Evolutionary conservation across 1,140 invertebrate genomes (phyloP).

Genomic region (Ladona fulva): DNA sequence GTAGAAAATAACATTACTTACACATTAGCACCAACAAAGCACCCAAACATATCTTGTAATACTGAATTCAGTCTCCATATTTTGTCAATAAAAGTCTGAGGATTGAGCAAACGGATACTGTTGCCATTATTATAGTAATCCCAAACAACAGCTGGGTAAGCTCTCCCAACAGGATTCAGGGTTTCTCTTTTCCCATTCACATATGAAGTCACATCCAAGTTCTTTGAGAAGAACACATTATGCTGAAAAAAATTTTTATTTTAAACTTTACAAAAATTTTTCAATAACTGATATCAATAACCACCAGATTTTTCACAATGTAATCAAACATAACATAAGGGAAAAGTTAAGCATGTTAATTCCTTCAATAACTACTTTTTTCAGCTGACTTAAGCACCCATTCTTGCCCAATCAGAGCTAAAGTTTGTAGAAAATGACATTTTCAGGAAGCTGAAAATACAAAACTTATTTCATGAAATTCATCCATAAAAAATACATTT

Average conservation of each 20-base stretch:
- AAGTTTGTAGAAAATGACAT: too few species aligned
- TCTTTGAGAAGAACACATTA: conserved; percentile 69
- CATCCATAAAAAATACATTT: too few species aligned
- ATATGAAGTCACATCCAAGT: conserved; percentile 87
- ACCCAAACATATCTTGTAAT: conserved; percentile 89
- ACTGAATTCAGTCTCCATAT: conserved; percentile 54
- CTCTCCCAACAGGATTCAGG: conserved; percentile 70
- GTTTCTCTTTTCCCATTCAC: conserved; percentile 69
- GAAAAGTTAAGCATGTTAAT: too few species aligned
- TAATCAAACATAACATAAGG: too few species aligned
- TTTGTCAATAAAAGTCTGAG: conserved; percentile 70
- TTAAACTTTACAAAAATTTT: too few species aligned
- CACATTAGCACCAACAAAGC: conserved; percentile 88
- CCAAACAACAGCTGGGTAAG: conserved; percentile 74
- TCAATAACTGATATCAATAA: too few species aligned
- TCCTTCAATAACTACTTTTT: too few species aligned
- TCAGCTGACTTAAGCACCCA: too few species aligned
- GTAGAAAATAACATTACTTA: conserved; percentile 30
- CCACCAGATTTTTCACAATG: too few species aligned
- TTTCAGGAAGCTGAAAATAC: too few species aligned
- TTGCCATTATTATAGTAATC: conserved; percentile 85
- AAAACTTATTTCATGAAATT: too few species aligned
- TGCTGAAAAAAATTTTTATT: conserved; percentile 46
- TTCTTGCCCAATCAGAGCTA: too few species aligned
- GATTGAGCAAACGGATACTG: conserved; percentile 86